Evolutionary conservation across 37 sponge, comb jelly and placozoan genomes (phyloP).

Genomic region (Ephydatia muelleri): DNA sequence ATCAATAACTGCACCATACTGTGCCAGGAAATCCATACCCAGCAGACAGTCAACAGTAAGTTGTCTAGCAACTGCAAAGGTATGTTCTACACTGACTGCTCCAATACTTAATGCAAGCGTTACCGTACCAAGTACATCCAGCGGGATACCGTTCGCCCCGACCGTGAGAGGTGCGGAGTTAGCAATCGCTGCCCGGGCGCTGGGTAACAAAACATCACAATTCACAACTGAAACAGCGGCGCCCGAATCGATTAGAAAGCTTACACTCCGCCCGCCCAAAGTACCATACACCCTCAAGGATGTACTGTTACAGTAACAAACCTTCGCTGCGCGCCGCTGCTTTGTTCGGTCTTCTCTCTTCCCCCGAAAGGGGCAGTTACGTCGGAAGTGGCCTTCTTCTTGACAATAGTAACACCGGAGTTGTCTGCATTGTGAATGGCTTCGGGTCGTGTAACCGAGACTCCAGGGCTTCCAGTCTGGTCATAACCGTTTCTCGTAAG

Average conservation of each 20-base stretch:
- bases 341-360: background rate
- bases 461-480: too few relatives aligned
- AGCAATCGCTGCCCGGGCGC: background rate
- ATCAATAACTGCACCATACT: conserved; percentile 13
- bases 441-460: too few relatives aligned
- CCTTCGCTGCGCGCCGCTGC: background rate
- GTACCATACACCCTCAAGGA: background rate
- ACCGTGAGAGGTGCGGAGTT: background rate
- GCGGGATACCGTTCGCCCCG: conserved; percentile 7
- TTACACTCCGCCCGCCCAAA: background rate
- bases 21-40: conserved; percentile 17
- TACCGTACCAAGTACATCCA: conserved; percentile 8
- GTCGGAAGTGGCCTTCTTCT: background rate
- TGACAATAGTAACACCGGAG: background rate
- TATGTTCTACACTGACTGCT: background rate
- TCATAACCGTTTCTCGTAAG: too few relatives aligned
- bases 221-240: conserved; percentile 20
- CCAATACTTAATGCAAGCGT: conserved; percentile 6
- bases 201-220: background rate
- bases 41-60: conserved; percentile 21
- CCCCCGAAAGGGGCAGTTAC: background rate
- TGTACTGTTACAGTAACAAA: background rate
- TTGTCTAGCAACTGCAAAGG: conserved; percentile 2
- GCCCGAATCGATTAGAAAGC: conserved; percentile 14
- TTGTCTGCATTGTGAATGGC: too few relatives aligned